Evolutionary conservation across 2,797 vertebrate species (phyloP).

Genomic region (Poeciliopsis infans): DNA sequence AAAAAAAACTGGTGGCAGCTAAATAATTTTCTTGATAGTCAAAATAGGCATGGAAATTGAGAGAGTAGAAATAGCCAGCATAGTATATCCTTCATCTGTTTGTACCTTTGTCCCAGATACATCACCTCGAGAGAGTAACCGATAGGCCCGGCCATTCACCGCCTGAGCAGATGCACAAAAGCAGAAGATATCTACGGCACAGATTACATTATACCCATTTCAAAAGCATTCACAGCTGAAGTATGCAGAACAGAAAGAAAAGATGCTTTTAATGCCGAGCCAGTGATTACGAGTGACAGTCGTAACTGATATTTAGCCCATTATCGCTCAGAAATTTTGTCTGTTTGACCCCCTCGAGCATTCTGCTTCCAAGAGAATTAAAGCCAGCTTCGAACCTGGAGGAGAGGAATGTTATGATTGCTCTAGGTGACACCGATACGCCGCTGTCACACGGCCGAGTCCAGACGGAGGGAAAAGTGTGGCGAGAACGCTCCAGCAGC

Average conservation of each 20-base stretch:
- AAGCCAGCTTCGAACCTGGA: constrained; percentile 60
- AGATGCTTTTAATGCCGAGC: constrained; percentile 86
- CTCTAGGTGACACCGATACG: constrained; percentile 69
- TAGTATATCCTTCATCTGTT: constrained; percentile 78
- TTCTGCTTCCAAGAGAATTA: constrained; percentile 72
- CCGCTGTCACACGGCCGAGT: constrained; percentile 37
- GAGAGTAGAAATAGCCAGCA: constrained; percentile 53
- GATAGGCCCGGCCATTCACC: constrained; percentile 80
- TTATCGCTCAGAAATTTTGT: constrained; percentile 74
- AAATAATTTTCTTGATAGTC: constrained; percentile 45
- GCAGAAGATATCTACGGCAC: constrained; percentile 83
- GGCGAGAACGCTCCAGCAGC: constrained; percentile 46
- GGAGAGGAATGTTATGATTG: constrained; percentile 75
- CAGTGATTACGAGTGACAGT: constrained; percentile 86
- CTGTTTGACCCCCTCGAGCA: constrained; percentile 76
- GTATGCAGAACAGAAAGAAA: constrained; percentile 83
- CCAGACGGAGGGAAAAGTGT: constrained; percentile 31
- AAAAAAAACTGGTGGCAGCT: constrained; percentile 22
- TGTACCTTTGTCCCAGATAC: constrained; percentile 84
- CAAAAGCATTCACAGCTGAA: constrained; percentile 86
- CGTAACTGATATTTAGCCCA: constrained; percentile 86
- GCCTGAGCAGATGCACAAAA: constrained; percentile 84
- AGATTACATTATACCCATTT: constrained; percentile 87
- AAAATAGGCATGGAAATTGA: constrained; percentile 67
- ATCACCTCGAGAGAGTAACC: constrained; percentile 82